Base-by-base conservation (phyloP, 1,140 invertebrate species). In the Meteorus sp. region DNA sequence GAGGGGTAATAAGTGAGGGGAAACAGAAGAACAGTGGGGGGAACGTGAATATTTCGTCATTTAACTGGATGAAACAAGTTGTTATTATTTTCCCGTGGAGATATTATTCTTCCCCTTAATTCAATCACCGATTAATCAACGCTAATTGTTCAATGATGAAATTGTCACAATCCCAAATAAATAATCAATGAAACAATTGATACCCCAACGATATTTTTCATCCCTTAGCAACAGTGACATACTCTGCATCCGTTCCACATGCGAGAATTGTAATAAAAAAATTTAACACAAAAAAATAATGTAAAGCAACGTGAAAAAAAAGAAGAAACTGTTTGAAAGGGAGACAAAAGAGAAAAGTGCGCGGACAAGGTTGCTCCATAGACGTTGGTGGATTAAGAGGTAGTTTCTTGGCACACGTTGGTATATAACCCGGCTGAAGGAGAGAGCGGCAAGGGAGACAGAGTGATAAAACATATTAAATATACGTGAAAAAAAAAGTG, bases 381-480 rank as follows among this genome's bases (percentile, higher is more conserved):
- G 5, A 43, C 11, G 19, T n/a, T n/a, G 4, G 7, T 43, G 15
- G n/a, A 20, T 25, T 3, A 25, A 25, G 22, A 23, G 43, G 22
- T 45, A 45, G 20, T 11, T 45, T 9, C 5, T n/a, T 25, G 3
- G 7, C n/a, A 45, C 20, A 37, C 33, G 39, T 25, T n/a, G n/a
- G n/a, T n/a, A n/a, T n/a, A n/a, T n/a, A n/a, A n/a, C n/a, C n/a
- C n/a, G n/a, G n/a, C n/a, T n/a, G n/a, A n/a, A n/a, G 53, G 9
- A 57, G 35, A 43, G 25, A 60, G 39, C 31, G 9, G 19, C n/a
- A 54, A n/a, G 43, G n/a, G 13, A 25, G 53, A n/a, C n/a, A n/a
- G n/a, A n/a, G n/a, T n/a, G n/a, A n/a, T n/a, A n/a, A n/a, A n/a
- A n/a, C n/a, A n/a, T n/a, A n/a, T n/a, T n/a, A n/a, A n/a, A n/a